Conservation (phyloP, 2,888 invertebrate genomes). For the Trilocha varians region DNA sequence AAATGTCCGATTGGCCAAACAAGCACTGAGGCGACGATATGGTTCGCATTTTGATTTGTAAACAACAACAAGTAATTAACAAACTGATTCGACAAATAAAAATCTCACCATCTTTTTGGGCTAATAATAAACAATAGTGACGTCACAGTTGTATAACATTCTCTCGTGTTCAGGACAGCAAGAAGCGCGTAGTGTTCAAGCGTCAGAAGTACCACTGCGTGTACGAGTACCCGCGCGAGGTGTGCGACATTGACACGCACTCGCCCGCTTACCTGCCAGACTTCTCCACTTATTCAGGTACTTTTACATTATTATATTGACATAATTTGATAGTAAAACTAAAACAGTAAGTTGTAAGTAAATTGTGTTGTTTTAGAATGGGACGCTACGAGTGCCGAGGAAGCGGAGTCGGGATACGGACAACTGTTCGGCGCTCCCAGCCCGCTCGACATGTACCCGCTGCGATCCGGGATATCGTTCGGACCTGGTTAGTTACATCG, state of each 20-base stretch:
- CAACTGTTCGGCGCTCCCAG: constrained; percentile 51
- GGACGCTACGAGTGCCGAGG: constrained; percentile 54
- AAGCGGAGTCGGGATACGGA: constrained; percentile 60
- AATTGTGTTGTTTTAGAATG: constrained; percentile 37
- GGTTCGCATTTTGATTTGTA: too few relatives aligned
- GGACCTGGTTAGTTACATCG: constrained; percentile 31
- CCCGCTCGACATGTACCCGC: constrained; percentile 44
- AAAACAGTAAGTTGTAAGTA: too few relatives aligned
- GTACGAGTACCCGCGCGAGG: constrained; percentile 87
- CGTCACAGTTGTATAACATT: neutral
- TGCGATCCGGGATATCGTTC: constrained; percentile 48
- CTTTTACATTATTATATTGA: neutral
- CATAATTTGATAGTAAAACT: too few relatives aligned
- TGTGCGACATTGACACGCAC: constrained; percentile 47
- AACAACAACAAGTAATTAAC: too few relatives aligned
- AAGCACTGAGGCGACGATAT: too few relatives aligned
- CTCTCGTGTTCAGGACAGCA: constrained; percentile 66
- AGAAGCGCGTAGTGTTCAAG: constrained; percentile 85
- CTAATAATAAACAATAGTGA: too few relatives aligned
- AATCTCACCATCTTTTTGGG: too few relatives aligned
- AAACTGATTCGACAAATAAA: too few relatives aligned
- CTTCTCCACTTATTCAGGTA: constrained; percentile 70
- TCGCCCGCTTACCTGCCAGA: constrained; percentile 53
- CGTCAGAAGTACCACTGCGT: constrained; percentile 88
- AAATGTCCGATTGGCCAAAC: too few relatives aligned